A percentile compares a stretch with the other conserved stretches of the same genome.
These are phyloP conservation scores for Seira sanloemensis DNA, from an alignment of 2,888 invertebrate genomes.

Conservation along the genomic window DNA sequence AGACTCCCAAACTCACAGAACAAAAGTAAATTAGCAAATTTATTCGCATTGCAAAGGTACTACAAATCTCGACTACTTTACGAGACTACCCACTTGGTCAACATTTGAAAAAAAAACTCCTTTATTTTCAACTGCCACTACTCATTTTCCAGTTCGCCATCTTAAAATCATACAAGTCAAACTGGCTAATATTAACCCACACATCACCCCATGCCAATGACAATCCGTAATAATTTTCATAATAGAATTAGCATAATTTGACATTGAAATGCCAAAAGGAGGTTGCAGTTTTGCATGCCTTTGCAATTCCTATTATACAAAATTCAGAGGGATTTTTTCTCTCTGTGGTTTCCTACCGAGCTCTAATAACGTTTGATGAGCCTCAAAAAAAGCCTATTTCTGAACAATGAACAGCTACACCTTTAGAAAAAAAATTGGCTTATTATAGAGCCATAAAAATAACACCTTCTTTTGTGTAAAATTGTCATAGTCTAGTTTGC, in stretches of 20 bases:
- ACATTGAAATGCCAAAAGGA: conserved; percentile 50
- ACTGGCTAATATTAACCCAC: not conserved
- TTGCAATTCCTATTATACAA: too few species aligned
- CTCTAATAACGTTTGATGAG: not conserved
- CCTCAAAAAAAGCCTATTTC: not conserved
- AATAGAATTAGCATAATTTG: conserved; percentile 46
- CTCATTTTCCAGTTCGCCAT: conserved; percentile 9
- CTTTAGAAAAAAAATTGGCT: not conserved
- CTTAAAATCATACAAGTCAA: too few species aligned
- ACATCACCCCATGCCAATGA: not conserved
- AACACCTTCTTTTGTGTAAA: not conserved
- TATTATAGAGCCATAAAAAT: not conserved
- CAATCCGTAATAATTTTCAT: not conserved
- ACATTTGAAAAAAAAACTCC: conserved; percentile 5
- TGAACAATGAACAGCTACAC: not conserved
- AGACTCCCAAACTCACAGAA: not conserved
- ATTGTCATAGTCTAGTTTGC: not conserved
- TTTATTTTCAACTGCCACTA: not conserved
- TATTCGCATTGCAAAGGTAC: too few species aligned
- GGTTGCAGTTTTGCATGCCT: conserved; percentile 14
- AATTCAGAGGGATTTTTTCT: too few species aligned
- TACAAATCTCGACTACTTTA: too few species aligned
- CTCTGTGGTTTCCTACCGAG: conserved; percentile 49
- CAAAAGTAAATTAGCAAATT: not conserved
- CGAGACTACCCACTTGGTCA: not conserved